These are phyloP conservation scores for Drosophila niveifrons DNA, from an alignment of 2,888 invertebrate species.

Conservation along the genomic window DNA sequence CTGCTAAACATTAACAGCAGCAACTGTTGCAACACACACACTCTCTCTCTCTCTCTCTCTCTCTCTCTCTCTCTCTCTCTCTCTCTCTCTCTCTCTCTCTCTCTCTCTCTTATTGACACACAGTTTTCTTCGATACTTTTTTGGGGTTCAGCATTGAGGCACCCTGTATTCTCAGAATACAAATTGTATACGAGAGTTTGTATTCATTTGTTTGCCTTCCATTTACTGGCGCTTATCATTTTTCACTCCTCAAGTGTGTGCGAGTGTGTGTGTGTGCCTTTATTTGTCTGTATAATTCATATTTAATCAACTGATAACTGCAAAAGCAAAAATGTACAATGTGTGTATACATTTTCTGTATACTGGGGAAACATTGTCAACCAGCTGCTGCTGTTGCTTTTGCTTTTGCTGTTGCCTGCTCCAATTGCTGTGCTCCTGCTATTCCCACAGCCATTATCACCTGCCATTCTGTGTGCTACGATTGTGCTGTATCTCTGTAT, in stretches of 20 bases:
- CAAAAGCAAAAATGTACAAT: conserved; percentile 54
- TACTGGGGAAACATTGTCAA: conserved; percentile 39
- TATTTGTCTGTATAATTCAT: conserved; percentile 75
- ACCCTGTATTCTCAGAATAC: conserved; percentile 61
- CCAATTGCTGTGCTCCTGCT: conserved; percentile 76
- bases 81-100: no score
- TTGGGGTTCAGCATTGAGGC: conserved; percentile 13
- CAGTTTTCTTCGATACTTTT: conserved; percentile 1
- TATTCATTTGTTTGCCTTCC: conserved; percentile 35
- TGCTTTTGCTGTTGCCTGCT: conserved; percentile 40
- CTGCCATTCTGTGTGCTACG: conserved; percentile 52
- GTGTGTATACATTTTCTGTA: conserved; percentile 31
- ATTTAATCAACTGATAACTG: conserved; percentile 80
- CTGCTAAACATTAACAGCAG: not conserved
- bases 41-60: no score
- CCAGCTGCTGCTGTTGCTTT: conserved; percentile 10
- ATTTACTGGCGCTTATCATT: conserved; percentile 71
- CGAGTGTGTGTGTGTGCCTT: conserved; percentile 15
- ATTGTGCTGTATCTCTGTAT: not conserved
- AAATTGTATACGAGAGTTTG: conserved; percentile 12
- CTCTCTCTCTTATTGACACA: not conserved
- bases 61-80: no score
- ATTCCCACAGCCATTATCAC: conserved; percentile 70
- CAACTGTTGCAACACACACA: conserved; percentile 2
- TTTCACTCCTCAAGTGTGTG: conserved; percentile 45